Evolutionary conservation across 2,113 vertebrate genomes (phyloP).

Genomic region (Ammodytes marinus): DNA sequence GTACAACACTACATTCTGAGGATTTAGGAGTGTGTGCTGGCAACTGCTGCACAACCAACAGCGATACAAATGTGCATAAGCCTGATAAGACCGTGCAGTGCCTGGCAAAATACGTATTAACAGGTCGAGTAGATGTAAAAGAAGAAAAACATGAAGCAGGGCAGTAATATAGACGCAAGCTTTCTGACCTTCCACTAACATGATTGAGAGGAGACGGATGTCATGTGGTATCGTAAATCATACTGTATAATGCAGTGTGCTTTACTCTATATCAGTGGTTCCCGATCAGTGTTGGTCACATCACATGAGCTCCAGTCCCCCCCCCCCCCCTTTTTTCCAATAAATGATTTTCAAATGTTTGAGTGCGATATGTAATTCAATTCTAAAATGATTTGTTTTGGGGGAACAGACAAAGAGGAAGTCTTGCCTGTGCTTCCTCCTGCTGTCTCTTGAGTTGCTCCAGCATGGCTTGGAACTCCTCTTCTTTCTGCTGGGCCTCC

Average conservation of each 20-base stretch:
- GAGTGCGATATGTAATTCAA: neutral
- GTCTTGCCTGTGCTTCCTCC: conserved; percentile 94
- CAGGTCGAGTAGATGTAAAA: too few relatives aligned
- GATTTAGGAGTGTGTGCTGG: conserved; percentile 27
- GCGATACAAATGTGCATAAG: conserved; percentile 26
- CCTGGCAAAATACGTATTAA: neutral
- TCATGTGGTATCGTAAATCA: neutral
- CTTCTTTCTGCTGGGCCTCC: conserved; percentile 96
- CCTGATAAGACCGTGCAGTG: conserved; percentile 29
- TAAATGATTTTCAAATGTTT: neutral
- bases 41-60: conserved; percentile 22
- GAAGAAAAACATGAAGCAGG: neutral
- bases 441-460: conserved; percentile 98
- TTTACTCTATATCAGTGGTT: neutral
- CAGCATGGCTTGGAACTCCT: conserved; percentile 97
- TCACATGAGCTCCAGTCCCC: neutral
- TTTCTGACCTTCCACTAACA: neutral
- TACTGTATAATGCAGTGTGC: neutral
- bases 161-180: neutral
- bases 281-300: neutral
- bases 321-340: neutral
- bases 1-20: neutral
- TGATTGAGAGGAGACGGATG: neutral
- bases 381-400: neutral
- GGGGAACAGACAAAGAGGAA: neutral